Percentiles rank a stretch among this genome's conserved stretches.
Evolutionary conservation across 2,888 invertebrate species (phyloP).

Genomic region (Shargacucullia verbasci): DNA sequence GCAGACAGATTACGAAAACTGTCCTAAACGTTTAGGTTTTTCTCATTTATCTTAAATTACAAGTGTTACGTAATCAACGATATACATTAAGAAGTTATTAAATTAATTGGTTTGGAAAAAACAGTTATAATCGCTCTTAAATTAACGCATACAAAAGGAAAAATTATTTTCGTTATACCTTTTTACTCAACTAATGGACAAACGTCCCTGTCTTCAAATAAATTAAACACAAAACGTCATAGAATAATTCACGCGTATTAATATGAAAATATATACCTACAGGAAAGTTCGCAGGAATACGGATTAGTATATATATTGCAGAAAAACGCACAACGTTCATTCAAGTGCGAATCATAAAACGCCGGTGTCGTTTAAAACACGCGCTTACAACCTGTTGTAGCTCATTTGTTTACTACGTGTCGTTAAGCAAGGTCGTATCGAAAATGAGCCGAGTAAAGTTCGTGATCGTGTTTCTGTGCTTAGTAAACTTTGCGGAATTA

Average conservation of each 20-base stretch:
- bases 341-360: slow-evolving; percentile 39
- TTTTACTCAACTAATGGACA: not conserved
- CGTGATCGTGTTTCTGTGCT: slow-evolving; percentile 43
- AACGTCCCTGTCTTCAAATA: not conserved
- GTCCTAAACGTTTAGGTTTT: no score
- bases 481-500: slow-evolving; percentile 46
- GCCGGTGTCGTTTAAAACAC: slow-evolving; percentile 30
- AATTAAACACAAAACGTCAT: not conserved
- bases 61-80: no score
- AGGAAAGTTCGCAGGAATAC: slow-evolving; percentile 32
- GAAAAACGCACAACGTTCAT: slow-evolving; percentile 47
- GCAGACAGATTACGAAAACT: no score
- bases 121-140: no score
- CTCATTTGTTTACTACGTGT: slow-evolving; percentile 55
- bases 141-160: no score
- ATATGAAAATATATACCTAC: slow-evolving; percentile 13
- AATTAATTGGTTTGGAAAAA: no score
- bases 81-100: no score
- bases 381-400: slow-evolving; percentile 40
- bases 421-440: slow-evolving; percentile 51
- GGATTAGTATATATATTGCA: slow-evolving; percentile 44
- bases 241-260: slow-evolving; percentile 30
- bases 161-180: not conserved
- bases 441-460: slow-evolving; percentile 44
- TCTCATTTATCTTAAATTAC: no score